A percentile compares a stretch with the other conserved stretches of the same genome.
phyloP scores from a whole-genome alignment of 2,113 vertebrate species.

The Pomatostomus ruficeps region DNA sequence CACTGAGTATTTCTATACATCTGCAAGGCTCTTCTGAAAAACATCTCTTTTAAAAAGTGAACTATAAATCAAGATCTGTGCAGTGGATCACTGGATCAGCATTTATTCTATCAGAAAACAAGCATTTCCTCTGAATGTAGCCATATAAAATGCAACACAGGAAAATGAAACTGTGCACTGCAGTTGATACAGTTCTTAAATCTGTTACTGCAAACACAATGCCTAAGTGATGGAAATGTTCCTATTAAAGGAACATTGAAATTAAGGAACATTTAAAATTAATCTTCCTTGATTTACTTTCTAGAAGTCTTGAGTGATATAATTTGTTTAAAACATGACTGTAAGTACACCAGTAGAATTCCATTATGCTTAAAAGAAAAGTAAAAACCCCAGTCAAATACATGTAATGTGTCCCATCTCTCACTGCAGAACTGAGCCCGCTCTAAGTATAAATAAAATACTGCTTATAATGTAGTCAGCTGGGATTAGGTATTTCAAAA shows the following conservation, averaged over 20 bases:
- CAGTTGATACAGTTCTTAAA: neutral
- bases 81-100: neutral
- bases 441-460: neutral
- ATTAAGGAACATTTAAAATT: neutral
- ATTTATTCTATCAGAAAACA: neutral
- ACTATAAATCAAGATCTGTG: neutral
- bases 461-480: neutral
- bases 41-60: neutral
- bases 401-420: neutral
- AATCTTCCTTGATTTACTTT: neutral
- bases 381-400: neutral
- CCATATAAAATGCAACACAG: neutral
- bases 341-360: neutral
- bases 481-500: neutral
- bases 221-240: neutral
- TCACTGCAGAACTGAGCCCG: neutral
- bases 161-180: neutral
- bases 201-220: neutral
- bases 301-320: neutral
- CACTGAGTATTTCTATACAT: rapidly evolving
- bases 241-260: neutral
- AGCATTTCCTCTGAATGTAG: neutral
- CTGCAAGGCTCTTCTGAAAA: neutral
- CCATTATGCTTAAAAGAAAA: neutral
- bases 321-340: neutral